phyloP scores from a whole-genome alignment of 2,888 invertebrate genomes.

The Drosophila conformis region DNA sequence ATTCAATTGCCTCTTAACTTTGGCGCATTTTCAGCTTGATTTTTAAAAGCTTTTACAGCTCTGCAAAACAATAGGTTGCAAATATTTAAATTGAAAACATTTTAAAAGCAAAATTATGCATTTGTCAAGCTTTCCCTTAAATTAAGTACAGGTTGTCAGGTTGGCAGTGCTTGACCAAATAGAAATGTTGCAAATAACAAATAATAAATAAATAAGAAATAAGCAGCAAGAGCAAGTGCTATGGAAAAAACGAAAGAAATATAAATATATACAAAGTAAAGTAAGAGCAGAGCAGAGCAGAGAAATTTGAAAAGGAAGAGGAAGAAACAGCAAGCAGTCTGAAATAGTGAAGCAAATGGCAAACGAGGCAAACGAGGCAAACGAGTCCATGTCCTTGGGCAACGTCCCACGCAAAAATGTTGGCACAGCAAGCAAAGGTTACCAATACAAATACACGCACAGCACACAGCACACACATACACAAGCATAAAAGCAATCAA shows the following conservation, averaged over 20 bases:
- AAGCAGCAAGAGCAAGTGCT: slow-evolving; percentile 18
- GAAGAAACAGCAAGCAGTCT: slow-evolving; percentile 12
- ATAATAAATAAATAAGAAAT: slow-evolving; percentile 70
- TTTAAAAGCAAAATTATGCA: not conserved
- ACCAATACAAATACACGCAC: slow-evolving; percentile 55
- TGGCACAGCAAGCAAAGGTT: slow-evolving; percentile 70
- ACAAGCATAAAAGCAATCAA: slow-evolving; percentile 37
- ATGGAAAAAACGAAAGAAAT: slow-evolving; percentile 11
- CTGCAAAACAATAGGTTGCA: not conserved
- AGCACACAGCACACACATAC: slow-evolving; percentile 18
- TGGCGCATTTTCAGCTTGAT: too few species aligned
- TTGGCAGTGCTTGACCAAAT: slow-evolving; percentile 35
- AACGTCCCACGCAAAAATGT: slow-evolving; percentile 79
- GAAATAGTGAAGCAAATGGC: slow-evolving; percentile 58
- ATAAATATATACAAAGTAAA: slow-evolving; percentile 7
- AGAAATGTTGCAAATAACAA: slow-evolving; percentile 62
- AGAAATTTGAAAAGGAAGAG: slow-evolving; percentile 25
- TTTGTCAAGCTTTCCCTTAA: slow-evolving; percentile 34
- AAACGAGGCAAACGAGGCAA: slow-evolving; percentile 41
- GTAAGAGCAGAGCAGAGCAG: slow-evolving; percentile 16
- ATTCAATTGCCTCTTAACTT: not conserved
- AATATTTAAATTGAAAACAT: not conserved
- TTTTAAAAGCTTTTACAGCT: not conserved
- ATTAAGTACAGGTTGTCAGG: slow-evolving; percentile 36
- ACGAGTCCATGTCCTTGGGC: slow-evolving; percentile 79